Evolutionary conservation across 2,113 vertebrate genomes (phyloP), one percentile per base, ranked within the genome.

Genomic region (Pelmatolapia mariae): DNA sequence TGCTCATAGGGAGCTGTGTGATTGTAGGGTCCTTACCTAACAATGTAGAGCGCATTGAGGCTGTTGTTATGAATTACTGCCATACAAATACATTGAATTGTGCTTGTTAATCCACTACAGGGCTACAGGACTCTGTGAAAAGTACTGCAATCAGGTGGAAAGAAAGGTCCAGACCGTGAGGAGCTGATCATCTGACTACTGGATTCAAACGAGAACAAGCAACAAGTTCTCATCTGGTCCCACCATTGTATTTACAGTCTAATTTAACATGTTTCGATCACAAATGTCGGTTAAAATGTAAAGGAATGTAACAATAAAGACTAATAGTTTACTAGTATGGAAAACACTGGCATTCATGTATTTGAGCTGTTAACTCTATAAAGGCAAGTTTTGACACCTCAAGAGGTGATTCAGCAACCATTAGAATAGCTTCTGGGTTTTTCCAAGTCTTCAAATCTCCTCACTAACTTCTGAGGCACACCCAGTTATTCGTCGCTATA

Each of bases 111-210:
- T 79, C 13, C 66, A 2, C 13, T 71, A 3, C 93, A 98, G 97
- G 93, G 96, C 95, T 4, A 95, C 96, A 0, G 98, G 98, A 4
- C 95, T 98, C 45, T 95, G 97, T 0, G 97, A 98, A 57, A 98
- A 97, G 71, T 98, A 98, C 90, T 98, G 97, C 83, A 90, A 81
- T 1, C 93, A 97, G 59, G 97, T 97, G 43, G 97, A 97, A 86
- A 93, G 95, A 82, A 97, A 97, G 86, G 93, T 91, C 1, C 79
- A 83, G 10, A 19, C 76, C 8, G 13, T 0, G 3, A 78, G 7
- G 3, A 83, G 8, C 24, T 96, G 13, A 93, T 86, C 61, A 29
- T 8, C 26, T 19, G 50, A 8, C 24, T 47, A 22, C 15, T 50
- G 59, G 52, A 43, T 76, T 50, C 6, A 59, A 61, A 79, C 6